Percentiles rank a stretch among this genome's conserved stretches.
phyloP scores from a whole-genome alignment of 2,888 invertebrate species.

The Laothoe populi region DNA sequence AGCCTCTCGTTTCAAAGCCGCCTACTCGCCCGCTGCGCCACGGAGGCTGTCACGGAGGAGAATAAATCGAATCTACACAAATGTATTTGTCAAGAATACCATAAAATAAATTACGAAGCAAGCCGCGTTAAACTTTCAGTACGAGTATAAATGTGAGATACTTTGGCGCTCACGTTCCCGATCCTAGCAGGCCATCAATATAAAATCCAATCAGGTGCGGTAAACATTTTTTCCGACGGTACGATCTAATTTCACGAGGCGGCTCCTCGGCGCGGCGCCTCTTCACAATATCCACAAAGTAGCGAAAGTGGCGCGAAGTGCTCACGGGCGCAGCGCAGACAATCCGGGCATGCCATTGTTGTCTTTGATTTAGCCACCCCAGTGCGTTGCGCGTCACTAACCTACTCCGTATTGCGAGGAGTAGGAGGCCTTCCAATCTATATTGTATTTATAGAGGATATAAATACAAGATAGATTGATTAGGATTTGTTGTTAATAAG shows the following conservation, averaged over 20 bases:
- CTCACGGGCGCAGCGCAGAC: constrained; percentile 64
- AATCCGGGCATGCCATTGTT: constrained; percentile 72
- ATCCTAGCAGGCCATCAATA: constrained; percentile 36
- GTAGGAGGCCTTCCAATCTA: constrained; percentile 11
- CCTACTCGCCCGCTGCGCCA: no score
- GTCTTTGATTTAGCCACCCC: constrained; percentile 73
- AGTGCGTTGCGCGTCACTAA: constrained; percentile 38
- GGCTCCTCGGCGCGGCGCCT: constrained; percentile 52
- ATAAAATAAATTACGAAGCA: not conserved
- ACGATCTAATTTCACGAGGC: constrained; percentile 70
- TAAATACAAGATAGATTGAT: no score
- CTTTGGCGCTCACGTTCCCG: constrained; percentile 24
- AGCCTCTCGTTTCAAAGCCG: no score
- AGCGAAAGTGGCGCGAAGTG: constrained; percentile 79
- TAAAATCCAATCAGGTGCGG: constrained; percentile 38
- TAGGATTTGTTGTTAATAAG: no score
- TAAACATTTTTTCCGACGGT: constrained; percentile 52
- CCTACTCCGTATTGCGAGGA: constrained; percentile 34
- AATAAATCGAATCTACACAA: not conserved
- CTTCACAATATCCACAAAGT: constrained; percentile 72
- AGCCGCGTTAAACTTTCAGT: not conserved
- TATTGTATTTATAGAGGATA: no score
- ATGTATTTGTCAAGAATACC: not conserved
- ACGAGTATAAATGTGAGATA: constrained; percentile 26
- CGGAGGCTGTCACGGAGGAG: not conserved